Conservation (phyloP, 2,888 invertebrate species). For the Drosophila stalkeri region DNA sequence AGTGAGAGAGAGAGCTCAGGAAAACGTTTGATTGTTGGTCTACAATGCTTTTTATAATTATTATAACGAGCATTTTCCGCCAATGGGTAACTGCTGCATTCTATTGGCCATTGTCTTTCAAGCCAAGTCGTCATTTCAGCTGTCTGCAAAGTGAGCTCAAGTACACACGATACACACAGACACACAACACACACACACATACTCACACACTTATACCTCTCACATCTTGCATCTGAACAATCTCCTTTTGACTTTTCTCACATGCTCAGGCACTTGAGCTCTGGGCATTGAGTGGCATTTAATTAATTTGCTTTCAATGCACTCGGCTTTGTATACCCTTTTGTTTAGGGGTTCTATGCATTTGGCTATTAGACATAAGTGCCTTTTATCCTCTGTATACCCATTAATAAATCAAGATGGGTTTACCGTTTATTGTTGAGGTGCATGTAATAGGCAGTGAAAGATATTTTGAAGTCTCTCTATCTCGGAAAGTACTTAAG, state of each 20-base stretch:
- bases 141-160: conserved; percentile 14
- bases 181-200: background rate
- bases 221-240: conserved; percentile 1
- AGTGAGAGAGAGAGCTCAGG: conserved; percentile 6
- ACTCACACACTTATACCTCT: background rate
- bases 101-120: conserved; percentile 41
- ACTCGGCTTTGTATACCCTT: conserved; percentile 21
- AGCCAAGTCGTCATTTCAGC: conserved; percentile 48
- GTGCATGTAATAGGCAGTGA: too few relatives aligned
- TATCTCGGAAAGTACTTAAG: too few relatives aligned
- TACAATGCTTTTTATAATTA: conserved; percentile 41
- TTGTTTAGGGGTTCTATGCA: conserved; percentile 10
- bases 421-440: background rate
- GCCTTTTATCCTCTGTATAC: conserved; percentile 10
- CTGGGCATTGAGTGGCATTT: conserved; percentile 72
- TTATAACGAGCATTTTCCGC: conserved; percentile 58
- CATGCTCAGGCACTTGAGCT: conserved; percentile 19
- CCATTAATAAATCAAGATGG: background rate
- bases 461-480: too few relatives aligned
- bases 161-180: background rate
- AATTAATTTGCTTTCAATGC: conserved; percentile 72
- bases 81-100: conserved; percentile 34
- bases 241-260: conserved; percentile 36
- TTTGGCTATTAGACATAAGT: conserved; percentile 43
- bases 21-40: conserved; percentile 57